Percentiles rank a stretch among this genome's conserved stretches.
phyloP scores from a whole-genome alignment of 2,113 vertebrate genomes.

The Dicrurus megarhynchus region DNA sequence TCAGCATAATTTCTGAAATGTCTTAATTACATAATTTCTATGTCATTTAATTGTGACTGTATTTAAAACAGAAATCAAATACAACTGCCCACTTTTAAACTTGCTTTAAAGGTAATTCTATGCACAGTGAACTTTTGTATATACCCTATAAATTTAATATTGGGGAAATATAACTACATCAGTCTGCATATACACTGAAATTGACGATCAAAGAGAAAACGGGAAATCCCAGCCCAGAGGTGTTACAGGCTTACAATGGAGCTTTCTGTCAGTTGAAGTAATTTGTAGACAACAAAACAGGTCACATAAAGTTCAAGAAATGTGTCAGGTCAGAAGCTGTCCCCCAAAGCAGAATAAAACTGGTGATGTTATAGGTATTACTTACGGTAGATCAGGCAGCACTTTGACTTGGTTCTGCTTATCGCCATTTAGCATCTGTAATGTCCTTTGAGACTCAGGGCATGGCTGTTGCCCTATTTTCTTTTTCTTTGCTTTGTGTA shows the following conservation, averaged over 20 bases:
- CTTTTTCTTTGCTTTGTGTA: not conserved
- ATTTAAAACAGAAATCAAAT: not conserved
- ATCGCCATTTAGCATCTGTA: constrained; percentile 75
- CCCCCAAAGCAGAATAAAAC: constrained; percentile 65
- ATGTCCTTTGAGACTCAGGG: constrained; percentile 70
- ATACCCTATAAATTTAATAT: not conserved
- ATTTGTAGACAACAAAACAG: constrained; percentile 65
- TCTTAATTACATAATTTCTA: not conserved
- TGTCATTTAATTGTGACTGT: not conserved
- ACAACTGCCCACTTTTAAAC: not conserved
- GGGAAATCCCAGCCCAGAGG: not conserved
- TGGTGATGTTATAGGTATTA: constrained; percentile 69
- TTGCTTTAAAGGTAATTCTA: not conserved
- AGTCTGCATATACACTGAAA: not conserved
- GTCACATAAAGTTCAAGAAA: constrained; percentile 71
- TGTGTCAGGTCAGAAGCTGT: constrained; percentile 66
- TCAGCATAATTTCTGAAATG: not conserved
- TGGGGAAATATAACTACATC: not conserved
- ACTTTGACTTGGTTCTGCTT: constrained; percentile 73
- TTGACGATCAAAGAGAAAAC: not conserved
- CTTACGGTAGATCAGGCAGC: constrained; percentile 80
- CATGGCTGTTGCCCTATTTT: constrained; percentile 60
- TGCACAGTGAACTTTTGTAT: not conserved
- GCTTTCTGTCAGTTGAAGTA: constrained; percentile 53
- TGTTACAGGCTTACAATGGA: constrained; percentile 42